These are phyloP conservation scores for Eupeodes corollae DNA, from an alignment of 1,140 invertebrate genomes.

Conservation along the genomic window DNA sequence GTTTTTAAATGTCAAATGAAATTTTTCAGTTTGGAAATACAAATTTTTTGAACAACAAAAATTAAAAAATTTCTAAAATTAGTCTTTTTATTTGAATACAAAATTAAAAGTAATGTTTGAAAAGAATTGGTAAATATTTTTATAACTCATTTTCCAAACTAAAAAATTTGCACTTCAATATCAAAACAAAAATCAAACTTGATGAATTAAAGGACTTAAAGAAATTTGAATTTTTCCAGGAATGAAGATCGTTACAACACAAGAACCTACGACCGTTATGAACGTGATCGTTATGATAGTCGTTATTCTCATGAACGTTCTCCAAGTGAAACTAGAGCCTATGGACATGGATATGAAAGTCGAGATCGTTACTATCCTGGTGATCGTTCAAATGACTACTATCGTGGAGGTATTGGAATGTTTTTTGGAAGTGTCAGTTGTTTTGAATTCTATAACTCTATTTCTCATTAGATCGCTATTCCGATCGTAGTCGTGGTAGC, in stretches of 20 bases:
- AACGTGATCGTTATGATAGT: constrained; percentile 25
- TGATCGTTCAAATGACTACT: constrained; percentile 25
- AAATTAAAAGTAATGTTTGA: too few species aligned
- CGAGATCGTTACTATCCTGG: constrained; percentile 14
- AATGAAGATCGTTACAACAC: constrained; percentile 28
- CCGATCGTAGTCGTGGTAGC: constrained; percentile 22
- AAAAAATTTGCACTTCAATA: too few species aligned
- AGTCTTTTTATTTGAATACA: too few species aligned
- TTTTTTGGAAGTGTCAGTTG: background rate
- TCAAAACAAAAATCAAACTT: too few species aligned
- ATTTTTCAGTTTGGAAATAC: too few species aligned
- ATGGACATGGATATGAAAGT: constrained; percentile 31
- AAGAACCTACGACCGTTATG: constrained; percentile 34
- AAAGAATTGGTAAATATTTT: background rate
- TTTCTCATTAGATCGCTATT: constrained; percentile 22
- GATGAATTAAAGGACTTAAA: too few species aligned
- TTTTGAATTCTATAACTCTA: background rate
- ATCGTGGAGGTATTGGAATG: constrained; percentile 11
- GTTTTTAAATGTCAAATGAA: too few species aligned
- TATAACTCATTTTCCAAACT: background rate
- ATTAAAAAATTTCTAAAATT: too few species aligned
- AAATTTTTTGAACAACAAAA: too few species aligned
- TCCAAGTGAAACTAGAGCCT: constrained; percentile 10
- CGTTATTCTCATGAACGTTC: constrained; percentile 26
- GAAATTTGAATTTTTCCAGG: background rate